Base-by-base conservation (phyloP, 2,113 vertebrate species). In the Perca fluviatilis region DNA sequence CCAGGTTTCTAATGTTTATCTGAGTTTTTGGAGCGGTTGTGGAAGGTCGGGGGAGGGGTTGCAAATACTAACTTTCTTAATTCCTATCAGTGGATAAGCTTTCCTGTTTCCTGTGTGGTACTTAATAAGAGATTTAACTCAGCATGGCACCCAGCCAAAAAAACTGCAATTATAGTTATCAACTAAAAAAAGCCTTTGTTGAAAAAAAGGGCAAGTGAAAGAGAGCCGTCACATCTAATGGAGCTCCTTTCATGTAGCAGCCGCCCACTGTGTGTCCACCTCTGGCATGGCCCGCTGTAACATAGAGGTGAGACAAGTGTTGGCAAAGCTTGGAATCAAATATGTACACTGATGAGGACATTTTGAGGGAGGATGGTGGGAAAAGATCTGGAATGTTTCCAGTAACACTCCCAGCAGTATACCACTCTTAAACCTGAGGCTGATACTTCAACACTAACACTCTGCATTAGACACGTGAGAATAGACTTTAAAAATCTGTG, bases 61-160 rank as follows among this genome's bases (percentile, higher is more conserved):
- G 61, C 50, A 72, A 72, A 77, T 3, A 58, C 40, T 77, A 80
- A 83, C 82, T 88, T 86, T 85, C 51, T 70, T 62, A 86, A 85
- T 86, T 89, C 78, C 87, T 88, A 93, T 93, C 84, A 81, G 80
- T 65, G 63, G 58, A 82, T 88, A 91, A 78, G 80, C 77, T 70
- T 86, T 89, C 83, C 77, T 62, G 86, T 87, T 94, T 93, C 92
- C 89, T 91, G 89, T 64, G 79, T 49, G 77, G 69, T 64, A 43
- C 81, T 84, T 90, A 89, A 93, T 86, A 77, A 79, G 69, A 61
- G 82, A 84, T 86, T 91, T 87, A 84, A 92, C 83, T 82, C 56
- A 23, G 62, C 54, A 21, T 68, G 74, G 86, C 84, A 82, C 74
- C 23, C 15, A 5, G 82, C 86, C 83, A 87, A 73, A 79, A 79